Evolutionary conservation across 1,140 invertebrate genomes (phyloP), one percentile per base, ranked within the genome.

Genomic region (Bombus huntii): DNA sequence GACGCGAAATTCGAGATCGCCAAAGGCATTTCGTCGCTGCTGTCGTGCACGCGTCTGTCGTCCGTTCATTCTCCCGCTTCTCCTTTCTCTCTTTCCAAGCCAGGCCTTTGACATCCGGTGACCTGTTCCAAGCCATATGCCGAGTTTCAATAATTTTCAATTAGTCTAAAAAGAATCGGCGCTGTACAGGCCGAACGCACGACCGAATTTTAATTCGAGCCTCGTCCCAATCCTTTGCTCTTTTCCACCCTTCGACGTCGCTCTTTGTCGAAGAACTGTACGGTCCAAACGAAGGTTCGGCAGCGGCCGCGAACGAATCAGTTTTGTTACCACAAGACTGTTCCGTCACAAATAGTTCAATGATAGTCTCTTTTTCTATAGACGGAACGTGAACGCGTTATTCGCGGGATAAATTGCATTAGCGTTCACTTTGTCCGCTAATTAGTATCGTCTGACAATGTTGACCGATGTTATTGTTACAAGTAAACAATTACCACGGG

Each of bases 1-100:
- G 86, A 76, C 78, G 86, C 82, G 86, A 90, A 90, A 90, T 83
- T 84, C 73, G 88, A 90, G 86, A 89, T 90, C 79, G 89, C 89
- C 89, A 70, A 72, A 86, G 89, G 89, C 86, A 83, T 78, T 85
- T 79, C 81, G 75, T 81, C 65, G 68, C 39, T 6, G 39, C n/a
- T 57, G 70, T 68, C 34, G 57, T 62, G 37, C 71, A 71, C 57
- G 71, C 73, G 79, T 71, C 34, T 53, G 44, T 53, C 28, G 18
- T 13, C 0, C 72, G 28, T 25, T 18, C 22, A 9, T 66, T 18
- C 65, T 22, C 34, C 1, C 18, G 18, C 8, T 25, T 18, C 31
- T 31, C 12, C 2, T 66, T 31, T 66, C 65, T 44, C 70, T 42
- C 0, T 59, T 34, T 53, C 22, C 80, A 6, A 15, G 37, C n/a